Evolutionary conservation across 2,113 vertebrate species (phyloP), one percentile per base, ranked within the genome.

Genomic region (Sciurus niger): DNA sequence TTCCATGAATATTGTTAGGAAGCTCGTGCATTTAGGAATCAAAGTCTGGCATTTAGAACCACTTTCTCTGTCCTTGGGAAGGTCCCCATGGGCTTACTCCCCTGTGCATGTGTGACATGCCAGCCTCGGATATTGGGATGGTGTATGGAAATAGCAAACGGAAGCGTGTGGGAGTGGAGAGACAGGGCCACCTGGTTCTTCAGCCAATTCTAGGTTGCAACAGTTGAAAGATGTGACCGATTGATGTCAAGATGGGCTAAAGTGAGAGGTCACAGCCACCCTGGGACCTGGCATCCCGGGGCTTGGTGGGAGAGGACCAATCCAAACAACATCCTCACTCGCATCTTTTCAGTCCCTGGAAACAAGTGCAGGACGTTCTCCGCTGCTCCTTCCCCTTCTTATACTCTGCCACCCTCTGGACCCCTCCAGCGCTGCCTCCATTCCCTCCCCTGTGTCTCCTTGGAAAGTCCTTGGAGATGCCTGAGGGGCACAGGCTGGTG

Each of bases 341-440:
- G 67, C 84, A 48, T 43, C 92, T 78, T 72, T 63, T 92, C 70
- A 68, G 55, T 53, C 58, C 90, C 87, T 60, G 84, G 80, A 92
- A 70, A 60, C 51, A 43, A 67, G 43, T 0, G n/a, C 94, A 95
- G 95, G 73, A 90, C 63, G 93, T 85, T 94, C 95, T 91, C 73
- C 94, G 80, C 84, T 86, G 95, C 89, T 93, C 84, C 84, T 82
- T 84, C 78, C 79, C 6, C 43, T 89, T 53, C 82, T 40, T 34
- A 85, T 92, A 84, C 70, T 80, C 86, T 88, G 72, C 84, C 90
- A 48, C n/a, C 43, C 76, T 60, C 43, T n/a, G 60, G 91, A 28
- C 32, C 68, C 91, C 90, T 63, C 68, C 85, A 18, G 51, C 46
- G 89, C 85, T 9, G 32, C 53, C 82, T 40, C 28, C 1, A 3